Evolutionary conservation across 1,140 invertebrate genomes (phyloP), one percentile per base, ranked within the genome.

Genomic region (Drosophila mauritiana): DNA sequence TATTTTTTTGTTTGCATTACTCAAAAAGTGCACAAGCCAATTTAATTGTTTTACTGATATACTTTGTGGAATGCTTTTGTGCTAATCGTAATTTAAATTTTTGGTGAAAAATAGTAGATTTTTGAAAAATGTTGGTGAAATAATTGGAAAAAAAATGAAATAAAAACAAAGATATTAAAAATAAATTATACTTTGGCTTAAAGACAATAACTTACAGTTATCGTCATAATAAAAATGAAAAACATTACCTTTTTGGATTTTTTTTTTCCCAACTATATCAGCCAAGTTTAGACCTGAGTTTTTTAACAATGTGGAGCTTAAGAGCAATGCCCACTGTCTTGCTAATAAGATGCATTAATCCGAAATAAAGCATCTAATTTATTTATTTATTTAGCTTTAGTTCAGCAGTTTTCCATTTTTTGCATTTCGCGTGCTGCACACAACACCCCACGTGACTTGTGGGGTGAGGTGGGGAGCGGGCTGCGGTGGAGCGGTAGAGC

Each of bases 341-440:
- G 11, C 17, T 54, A 40, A 65, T 34, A 46, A 65, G 42, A 68
- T 37, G 43, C 59, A 51, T n/a, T 36, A 45, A 53, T 20, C 31
- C 15, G 12, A 59, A 58, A 37, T 34, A 13, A 17, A 22, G 12
- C 15, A 56, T 27, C 11, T 31, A 53, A 59, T 39, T 62, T 56
- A 59, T 78, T 62, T 48, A 58, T 77, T 51, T 59, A 61, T 53
- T 73, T 46, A 42, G 75, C 73, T 64, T 55, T 36, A 73, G 37
- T 57, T 73, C 52, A 62, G 75, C 61, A 62, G 42, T 57, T 57
- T 74, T 69, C 10, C 17, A 53, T 27, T 54, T 49, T n/a, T 57
- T 54, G 39, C 64, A 54, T 54, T 80, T 81, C 78, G 79, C 78
- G 79, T 81, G 79, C 65, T 54, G 65, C 78, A 70, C 69, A 70